Evolutionary conservation across 2,888 invertebrate species (phyloP), one percentile per base, ranked within the genome.

Genomic region (Spicauda simplicius): DNA sequence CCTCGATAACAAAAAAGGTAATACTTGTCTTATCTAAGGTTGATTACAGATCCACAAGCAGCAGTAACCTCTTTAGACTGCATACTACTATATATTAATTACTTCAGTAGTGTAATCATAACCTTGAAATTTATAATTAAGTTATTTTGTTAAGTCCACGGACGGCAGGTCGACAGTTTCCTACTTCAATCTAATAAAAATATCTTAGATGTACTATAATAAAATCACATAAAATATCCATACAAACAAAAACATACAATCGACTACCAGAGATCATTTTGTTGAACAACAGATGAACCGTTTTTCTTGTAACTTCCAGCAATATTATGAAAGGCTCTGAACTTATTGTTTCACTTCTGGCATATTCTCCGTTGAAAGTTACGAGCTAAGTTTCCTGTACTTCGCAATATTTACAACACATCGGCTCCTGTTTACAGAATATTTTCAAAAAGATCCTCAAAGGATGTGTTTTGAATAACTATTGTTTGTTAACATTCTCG

Each of bases 341-440:
- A 65, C 65, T 59, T 65, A 65, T 65, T 65, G 65, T 65, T 65
- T 53, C 33, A 48, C 54, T 54, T 65, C 59, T 33, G 53, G 65
- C 30, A 33, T 30, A 59, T 52, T 52, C 56, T 50, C 56, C 50
- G 20, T 5, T 56, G 50, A 19, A 65, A 65, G 58, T 65, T 65
- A 65, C 58, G 58, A 58, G 58, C 53, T 52, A 54, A 65, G 53
- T 65, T 65, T 52, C 30, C 53, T 50, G 57, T 58, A 52, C 45
- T 65, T 59, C 41, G 58, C 58, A 58, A 65, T 65, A 65, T 65
- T 65, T 65, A 65, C 58, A 65, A 58, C 58, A 45, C 58, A 65
- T 65, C 53, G 53, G 25, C 52, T 58, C 25, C 10, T 58, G 58
- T 64, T 64, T 57, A 20, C 57, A 52, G 57, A 53, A 53, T 64